Evolutionary conservation across 1,140 invertebrate genomes (phyloP), one percentile per base, ranked within the genome.

Genomic region (Meteorus sp.): DNA sequence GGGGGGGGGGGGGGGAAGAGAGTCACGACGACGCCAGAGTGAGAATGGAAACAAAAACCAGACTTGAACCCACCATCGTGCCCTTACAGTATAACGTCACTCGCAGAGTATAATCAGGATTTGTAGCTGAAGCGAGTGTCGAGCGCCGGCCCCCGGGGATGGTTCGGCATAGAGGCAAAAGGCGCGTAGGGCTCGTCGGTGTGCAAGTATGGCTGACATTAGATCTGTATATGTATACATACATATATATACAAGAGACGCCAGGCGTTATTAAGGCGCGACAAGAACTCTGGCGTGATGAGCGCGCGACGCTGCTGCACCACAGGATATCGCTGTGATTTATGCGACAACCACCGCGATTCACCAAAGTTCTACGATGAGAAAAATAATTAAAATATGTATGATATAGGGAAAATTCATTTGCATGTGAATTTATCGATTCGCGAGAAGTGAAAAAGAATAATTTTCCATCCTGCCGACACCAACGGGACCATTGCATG

Each of bases 51-150:
- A 78, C 77, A 80, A 80, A 80, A 80, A 80, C 67, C 76, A 79
- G 75, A 77, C 73, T 77, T 73, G 66, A 68, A 75, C 67, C 69
- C 68, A 63, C 67, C 72, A 69, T 75, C 70, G 69, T 66, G 67
- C 74, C 72, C 74, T 70, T 68, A 56, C 62, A 67, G 68, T 72
- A 71, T 68, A 75, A 79, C 71, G 78, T 80, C 78, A 80, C 69
- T 78, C 71, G 78, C 78, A 80, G 77, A 76, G 68, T 75, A 78
- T 80, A 80, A 80, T 80, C 78, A 80, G 76, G 76, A 80, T 80
- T 80, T 80, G 77, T 79, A 78, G 78, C 77, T 71, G 67, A 63
- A 63, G 63, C 62, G 64, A 64, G 59, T 63, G 61, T 27, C 15
- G 45, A 57, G 50, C 53, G 39, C 44, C 35, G 33, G 59, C 45